Percentiles rank a stretch among this genome's conserved stretches.
phyloP scores from a whole-genome alignment of 2,888 invertebrate species.

The Agrochola circellaris region DNA sequence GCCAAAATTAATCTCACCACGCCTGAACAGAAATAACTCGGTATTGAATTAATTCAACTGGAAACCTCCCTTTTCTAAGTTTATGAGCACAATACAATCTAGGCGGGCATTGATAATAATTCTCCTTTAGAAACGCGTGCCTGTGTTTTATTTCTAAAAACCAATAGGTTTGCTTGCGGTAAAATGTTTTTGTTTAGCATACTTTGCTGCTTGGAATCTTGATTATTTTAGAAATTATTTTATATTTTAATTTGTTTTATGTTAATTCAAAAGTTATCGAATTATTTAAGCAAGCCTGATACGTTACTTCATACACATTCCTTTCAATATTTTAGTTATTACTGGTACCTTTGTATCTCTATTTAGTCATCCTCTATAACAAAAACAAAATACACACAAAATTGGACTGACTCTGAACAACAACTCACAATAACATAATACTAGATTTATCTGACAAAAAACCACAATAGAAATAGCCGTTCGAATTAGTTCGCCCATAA shows the following conservation, averaged over 20 bases:
- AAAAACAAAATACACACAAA: neutral
- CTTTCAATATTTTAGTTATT: neutral
- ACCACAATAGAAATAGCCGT: constrained; percentile 40
- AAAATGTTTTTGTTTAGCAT: neutral
- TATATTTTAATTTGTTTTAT: neutral
- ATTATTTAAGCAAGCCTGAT: neutral
- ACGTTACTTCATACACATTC: neutral
- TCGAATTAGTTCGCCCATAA: constrained; percentile 57
- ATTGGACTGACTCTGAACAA: neutral
- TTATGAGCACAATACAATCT: constrained; percentile 3
- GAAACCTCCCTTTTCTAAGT: constrained; percentile 16
- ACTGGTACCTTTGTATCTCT: neutral
- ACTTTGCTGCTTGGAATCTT: neutral
- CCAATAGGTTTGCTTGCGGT: neutral
- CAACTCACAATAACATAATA: constrained; percentile 1
- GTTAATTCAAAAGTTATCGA: neutral
- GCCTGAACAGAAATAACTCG: constrained; percentile 27
- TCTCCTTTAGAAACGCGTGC: neutral
- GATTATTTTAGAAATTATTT: neutral
- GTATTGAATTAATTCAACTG: constrained; percentile 28
- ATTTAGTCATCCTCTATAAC: neutral
- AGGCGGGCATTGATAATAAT: constrained; percentile 21
- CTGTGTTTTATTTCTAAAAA: neutral
- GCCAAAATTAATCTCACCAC: constrained; percentile 12
- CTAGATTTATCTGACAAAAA: constrained; percentile 26